Evolutionary conservation across 1,140 invertebrate species (phyloP).

Genomic region (Nixonia krombeini): DNA sequence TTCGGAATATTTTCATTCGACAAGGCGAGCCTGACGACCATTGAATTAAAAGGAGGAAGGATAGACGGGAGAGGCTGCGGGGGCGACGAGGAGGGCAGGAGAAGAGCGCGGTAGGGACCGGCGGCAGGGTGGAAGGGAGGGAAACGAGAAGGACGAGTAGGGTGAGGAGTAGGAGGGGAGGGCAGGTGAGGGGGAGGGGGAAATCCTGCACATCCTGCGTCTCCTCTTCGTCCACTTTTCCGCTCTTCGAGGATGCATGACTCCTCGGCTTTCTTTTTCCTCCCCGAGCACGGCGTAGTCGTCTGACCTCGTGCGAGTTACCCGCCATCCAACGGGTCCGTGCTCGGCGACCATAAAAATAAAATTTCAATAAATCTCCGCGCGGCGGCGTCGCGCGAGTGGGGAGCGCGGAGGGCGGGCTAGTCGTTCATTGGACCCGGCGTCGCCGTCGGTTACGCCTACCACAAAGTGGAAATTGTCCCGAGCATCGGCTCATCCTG

Average conservation of each 20-base stretch:
- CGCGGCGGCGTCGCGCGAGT: conserved; percentile 53
- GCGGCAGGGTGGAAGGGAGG: not conserved
- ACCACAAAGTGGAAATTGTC: conserved; percentile 59
- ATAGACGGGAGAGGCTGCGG: conserved; percentile 13
- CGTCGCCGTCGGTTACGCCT: conserved; percentile 59
- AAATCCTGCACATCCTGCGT: conserved; percentile 42
- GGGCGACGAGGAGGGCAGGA: too few relatives aligned
- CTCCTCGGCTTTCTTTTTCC: conserved; percentile 35
- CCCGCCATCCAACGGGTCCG: conserved; percentile 47
- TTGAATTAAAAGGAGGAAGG: conserved; percentile 66
- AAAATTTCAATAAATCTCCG: conserved; percentile 73
- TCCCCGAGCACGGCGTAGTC: conserved; percentile 33
- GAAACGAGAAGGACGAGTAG: conserved; percentile 12
- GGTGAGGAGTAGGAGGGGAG: conserved; percentile 1
- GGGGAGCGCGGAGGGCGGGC: conserved; percentile 61
- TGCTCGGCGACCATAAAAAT: conserved; percentile 70
- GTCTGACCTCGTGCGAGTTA: conserved; percentile 37
- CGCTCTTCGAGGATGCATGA: conserved; percentile 26
- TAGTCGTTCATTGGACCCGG: conserved; percentile 61
- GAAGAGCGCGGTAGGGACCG: not conserved
- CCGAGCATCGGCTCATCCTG: conserved; percentile 34
- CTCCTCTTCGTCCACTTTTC: conserved; percentile 40
- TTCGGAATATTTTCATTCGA: conserved; percentile 2
- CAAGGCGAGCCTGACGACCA: conserved; percentile 38
- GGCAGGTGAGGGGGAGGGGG: too few relatives aligned